Base-by-base conservation (phyloP, 2,888 invertebrate species). In the Resseliella maxima region DNA sequence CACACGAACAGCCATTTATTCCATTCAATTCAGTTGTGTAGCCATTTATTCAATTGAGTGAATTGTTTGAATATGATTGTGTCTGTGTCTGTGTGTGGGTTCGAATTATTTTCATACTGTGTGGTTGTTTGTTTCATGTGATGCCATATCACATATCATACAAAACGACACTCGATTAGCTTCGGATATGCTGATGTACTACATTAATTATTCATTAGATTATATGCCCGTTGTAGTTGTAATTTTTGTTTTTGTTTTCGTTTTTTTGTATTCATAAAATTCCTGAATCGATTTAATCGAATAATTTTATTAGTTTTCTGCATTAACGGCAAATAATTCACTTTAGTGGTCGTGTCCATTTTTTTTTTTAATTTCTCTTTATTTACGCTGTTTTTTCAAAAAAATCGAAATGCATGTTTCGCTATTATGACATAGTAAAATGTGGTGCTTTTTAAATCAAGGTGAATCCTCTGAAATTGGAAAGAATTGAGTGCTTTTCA, bases 141-240 rank as follows among this genome's bases (percentile, higher is more conserved):
- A 50, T 50, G 46, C 46, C 46, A 59, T 59, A 59, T 59, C 59
- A 59, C 24, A 24, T 59, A 59, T 59, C 59, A 59, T 59, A 59
- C 6, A 6, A 59, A 59, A 59, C 3, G n/a, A 59, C 24, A 59
- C 6, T 24, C 59, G 59, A 59, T 59, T 59, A n/a, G n/a, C n/a
- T n/a, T n/a, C n/a, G n/a, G n/a, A 59, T 59, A 59, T 3, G 10
- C n/a, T 24, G 24, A 24, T 24, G 24, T 59, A 10, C 24, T 10
- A 24, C 59, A 59, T 24, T 59, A n/a, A 59, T 59, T 59, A 59
- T 59, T 59, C 59, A 59, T 59, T 59, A 59, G 59, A 59, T 50
- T 50, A 50, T 50, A 50, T 50, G 18, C 46, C 6, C 59, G 24
- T 24, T 59, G n/a, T 21, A 12, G 50, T 50, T 6, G 5, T 5